Percentiles rank a stretch among this genome's conserved stretches.
Conservation (phyloP, 2,888 invertebrate species). For the Dysmachus trigonus region DNA sequence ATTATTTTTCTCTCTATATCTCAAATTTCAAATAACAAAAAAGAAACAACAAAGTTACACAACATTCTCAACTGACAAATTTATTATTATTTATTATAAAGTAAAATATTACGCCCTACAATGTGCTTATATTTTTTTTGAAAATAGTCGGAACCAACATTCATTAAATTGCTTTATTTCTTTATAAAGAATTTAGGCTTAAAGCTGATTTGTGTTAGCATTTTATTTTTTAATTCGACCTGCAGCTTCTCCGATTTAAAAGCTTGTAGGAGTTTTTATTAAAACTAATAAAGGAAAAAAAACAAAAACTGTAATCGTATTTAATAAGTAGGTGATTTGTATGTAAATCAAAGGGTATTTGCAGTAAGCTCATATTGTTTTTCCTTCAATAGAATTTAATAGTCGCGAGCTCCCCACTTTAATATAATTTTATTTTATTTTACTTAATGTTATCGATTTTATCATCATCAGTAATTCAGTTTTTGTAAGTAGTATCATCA, state of each 20-base stretch:
- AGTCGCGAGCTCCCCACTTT: background rate
- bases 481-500: background rate
- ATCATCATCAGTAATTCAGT: background rate
- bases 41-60: background rate
- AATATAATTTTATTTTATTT: too few relatives aligned
- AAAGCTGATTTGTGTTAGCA: background rate
- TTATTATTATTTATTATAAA: background rate
- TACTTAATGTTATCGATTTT: background rate
- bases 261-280: background rate
- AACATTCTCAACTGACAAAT: background rate
- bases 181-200: background rate
- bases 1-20: background rate
- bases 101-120: background rate
- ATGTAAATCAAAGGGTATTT: background rate
- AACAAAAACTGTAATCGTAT: background rate
- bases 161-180: background rate
- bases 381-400: background rate
- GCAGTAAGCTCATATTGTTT: background rate
- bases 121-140: background rate
- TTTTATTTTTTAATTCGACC: background rate
- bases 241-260: background rate
- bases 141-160: background rate
- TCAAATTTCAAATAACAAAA: background rate
- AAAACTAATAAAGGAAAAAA: too few relatives aligned
- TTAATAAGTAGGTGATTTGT: background rate